A percentile compares a stretch with the other conserved stretches of the same genome.
phyloP scores from a whole-genome alignment of 2,888 invertebrate species.

The Drosophila imparisetae region DNA sequence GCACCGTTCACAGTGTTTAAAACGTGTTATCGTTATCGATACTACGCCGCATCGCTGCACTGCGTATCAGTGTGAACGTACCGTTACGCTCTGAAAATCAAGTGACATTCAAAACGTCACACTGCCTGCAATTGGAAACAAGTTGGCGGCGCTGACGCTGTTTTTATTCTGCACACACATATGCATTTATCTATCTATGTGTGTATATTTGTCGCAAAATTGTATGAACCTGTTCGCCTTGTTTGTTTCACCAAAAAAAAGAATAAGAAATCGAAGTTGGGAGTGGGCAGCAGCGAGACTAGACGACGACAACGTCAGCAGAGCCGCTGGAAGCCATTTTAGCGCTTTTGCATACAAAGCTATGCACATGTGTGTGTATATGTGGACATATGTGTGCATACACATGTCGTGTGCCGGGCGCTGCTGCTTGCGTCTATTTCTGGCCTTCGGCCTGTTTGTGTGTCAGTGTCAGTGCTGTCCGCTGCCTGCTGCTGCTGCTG shows the following conservation, averaged over 20 bases:
- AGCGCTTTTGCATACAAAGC: conserved; percentile 39
- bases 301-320: conserved; percentile 38
- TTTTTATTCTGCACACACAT: conserved; percentile 10
- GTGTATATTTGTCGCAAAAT: conserved; percentile 62
- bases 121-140: conserved; percentile 42
- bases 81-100: conserved; percentile 59
- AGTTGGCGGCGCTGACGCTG: conserved; percentile 47
- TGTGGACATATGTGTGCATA: conserved; percentile 2
- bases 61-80: conserved; percentile 11
- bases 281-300: conserved; percentile 62
- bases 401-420: conserved; percentile 35
- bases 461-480: conserved; percentile 66
- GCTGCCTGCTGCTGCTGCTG: background rate
- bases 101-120: conserved; percentile 71
- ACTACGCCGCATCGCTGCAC: conserved; percentile 37
- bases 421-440: conserved; percentile 59
- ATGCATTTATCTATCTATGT: conserved; percentile 4
- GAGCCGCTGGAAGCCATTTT: conserved; percentile 67
- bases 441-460: conserved; percentile 55
- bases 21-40: conserved; percentile 54
- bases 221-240: conserved; percentile 74
- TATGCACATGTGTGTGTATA: conserved; percentile 6
- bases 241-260: conserved; percentile 57
- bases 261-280: conserved; percentile 37
- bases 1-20: conserved; percentile 10